Base-by-base conservation (phyloP, 2,888 invertebrate genomes). In the Camptogramma bilineatum region DNA sequence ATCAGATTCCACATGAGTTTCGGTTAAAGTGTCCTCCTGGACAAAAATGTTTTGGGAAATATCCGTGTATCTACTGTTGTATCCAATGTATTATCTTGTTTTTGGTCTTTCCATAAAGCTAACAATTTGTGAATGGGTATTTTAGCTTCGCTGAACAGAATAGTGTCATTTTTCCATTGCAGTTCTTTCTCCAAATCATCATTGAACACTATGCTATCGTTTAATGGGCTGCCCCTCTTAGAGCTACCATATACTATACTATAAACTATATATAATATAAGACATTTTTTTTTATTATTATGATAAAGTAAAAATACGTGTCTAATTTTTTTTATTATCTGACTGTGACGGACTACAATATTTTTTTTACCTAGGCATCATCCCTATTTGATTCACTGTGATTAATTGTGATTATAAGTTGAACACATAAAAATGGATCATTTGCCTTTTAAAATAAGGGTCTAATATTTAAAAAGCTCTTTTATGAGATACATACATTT, bases 121-220 rank as follows among this genome's bases (percentile, higher is more conserved):
- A 88, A 83, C 64, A 91, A 73, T 75, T 91, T 92, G 62, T 88
- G 87, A 60, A 88, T 79, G 1, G 92, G 91, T 48, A 90, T 86
- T 66, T 87, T 90, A 68, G 92, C 92, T 57, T 88, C 76, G 53
- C 85, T 88, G 54, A 91, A 90, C 48, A 88, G 69, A 59, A 91
- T 85, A 28, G 89, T 85, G 61, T 93, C 92, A 80, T 92, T 88
- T 72, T 88, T 89, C 93, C 93, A 93, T 52, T 84, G 81, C 24
- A 93, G 70, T 66, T 93, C 91, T 64, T 80, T 90, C 69, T 91
- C 90, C 21, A 93, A 76, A 70, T 90, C 92, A 58, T 92, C 88
- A 68, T 87, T 90, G 58, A 93, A 93, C 8, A 82, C 80, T 50
- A 92, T 72, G 68, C 88, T 88, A 13, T 91, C 91, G 74, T 87